These are phyloP conservation scores for Himalopsyche tibetana DNA, from an alignment of 2,888 invertebrate species.

Conservation along the genomic window DNA sequence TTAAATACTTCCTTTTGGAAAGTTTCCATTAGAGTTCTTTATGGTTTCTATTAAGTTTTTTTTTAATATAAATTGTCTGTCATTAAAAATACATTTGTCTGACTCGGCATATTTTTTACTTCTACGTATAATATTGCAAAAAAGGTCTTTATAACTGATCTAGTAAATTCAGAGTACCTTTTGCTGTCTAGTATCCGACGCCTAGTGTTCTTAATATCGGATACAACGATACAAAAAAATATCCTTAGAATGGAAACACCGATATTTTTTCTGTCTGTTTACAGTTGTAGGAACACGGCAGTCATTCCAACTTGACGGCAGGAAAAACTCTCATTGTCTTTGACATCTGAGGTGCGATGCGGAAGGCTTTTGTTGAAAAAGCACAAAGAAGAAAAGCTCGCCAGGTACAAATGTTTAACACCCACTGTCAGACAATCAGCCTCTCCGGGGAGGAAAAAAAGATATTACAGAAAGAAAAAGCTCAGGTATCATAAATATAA, in stretches of 20 bases:
- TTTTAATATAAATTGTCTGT: no score
- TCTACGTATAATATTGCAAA: no score
- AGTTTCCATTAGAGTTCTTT: no score
- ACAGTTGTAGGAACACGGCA: constrained; percentile 48
- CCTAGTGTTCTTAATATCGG: neutral
- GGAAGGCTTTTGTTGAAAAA: constrained; percentile 58
- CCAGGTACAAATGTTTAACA: constrained; percentile 12
- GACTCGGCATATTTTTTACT: no score
- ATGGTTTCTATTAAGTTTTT: no score
- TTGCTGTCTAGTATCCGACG: no score
- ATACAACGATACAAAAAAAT: constrained; percentile 43
- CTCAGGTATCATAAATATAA: constrained; percentile 12
- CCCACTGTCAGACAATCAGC: constrained; percentile 56
- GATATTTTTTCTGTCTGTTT: constrained; percentile 14
- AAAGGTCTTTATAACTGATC: no score
- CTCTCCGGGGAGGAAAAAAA: constrained; percentile 50
- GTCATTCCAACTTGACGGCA: constrained; percentile 60
- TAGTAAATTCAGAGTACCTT: no score
- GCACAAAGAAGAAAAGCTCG: constrained; percentile 55
- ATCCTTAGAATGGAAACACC: neutral
- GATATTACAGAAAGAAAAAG: constrained; percentile 8
- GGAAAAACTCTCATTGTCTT: constrained; percentile 60
- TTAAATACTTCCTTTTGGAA: no score
- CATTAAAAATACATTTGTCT: no score
- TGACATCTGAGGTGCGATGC: constrained; percentile 64